Evolutionary conservation across 2,797 vertebrate species (phyloP).

Genomic region (Gorsachius magnificus): DNA sequence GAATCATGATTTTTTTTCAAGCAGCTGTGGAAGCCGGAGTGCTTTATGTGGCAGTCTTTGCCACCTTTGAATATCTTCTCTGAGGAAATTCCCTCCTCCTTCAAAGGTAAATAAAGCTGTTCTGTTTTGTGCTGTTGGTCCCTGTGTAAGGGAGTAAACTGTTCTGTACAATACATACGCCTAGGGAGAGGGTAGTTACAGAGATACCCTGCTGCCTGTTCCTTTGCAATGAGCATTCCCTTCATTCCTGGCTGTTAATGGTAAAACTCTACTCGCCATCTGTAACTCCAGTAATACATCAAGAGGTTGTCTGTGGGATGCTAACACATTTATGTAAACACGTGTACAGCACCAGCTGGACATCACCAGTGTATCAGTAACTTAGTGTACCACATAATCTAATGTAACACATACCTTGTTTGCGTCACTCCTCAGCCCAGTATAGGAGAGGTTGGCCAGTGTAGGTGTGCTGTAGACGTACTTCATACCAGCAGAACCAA

Average conservation of each 20-base stretch:
- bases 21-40: not conserved
- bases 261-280: not conserved
- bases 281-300: not conserved
- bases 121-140: not conserved
- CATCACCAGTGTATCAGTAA: not conserved
- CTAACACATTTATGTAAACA: not conserved
- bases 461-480: not conserved
- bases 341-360: not conserved
- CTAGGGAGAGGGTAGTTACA: not conserved
- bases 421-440: not conserved
- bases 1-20: not conserved
- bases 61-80: not conserved
- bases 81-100: not conserved
- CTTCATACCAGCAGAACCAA: not conserved
- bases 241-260: not conserved
- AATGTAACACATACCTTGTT: not conserved
- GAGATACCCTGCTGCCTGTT: not conserved
- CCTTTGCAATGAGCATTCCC: not conserved
- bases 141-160: not conserved
- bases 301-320: not conserved
- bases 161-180: not conserved
- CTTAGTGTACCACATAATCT: not conserved
- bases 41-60: not conserved
- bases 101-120: not conserved
- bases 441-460: no score